A percentile compares a stretch with the other conserved stretches of the same genome.
phyloP scores from a whole-genome alignment of 2,797 vertebrate genomes.

The Cuculus canorus region DNA sequence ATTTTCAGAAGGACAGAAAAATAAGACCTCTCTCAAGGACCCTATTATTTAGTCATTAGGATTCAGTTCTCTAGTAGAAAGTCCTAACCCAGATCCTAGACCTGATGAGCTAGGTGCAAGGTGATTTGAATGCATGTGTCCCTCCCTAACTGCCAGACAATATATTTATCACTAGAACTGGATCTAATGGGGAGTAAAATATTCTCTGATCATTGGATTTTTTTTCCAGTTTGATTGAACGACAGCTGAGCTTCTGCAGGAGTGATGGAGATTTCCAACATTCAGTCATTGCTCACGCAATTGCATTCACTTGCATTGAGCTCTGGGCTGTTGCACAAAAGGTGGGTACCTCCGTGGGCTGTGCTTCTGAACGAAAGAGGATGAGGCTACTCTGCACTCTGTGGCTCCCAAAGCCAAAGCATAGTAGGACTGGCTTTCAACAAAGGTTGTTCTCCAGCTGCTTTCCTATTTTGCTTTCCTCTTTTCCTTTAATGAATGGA shows the following conservation, averaged over 20 bases:
- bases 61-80: neutral
- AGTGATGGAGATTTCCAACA: neutral
- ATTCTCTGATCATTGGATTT: neutral
- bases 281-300: neutral
- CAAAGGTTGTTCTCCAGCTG: neutral
- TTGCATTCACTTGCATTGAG: neutral
- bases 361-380: neutral
- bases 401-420: neutral
- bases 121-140: neutral
- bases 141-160: neutral
- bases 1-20: neutral
- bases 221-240: neutral
- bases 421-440: rapidly evolving
- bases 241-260: neutral
- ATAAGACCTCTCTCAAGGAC: neutral
- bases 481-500: neutral
- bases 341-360: rapidly evolving
- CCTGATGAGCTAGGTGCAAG: neutral
- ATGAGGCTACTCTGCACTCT: neutral
- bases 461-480: neutral
- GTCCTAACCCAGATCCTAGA: neutral
- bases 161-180: neutral
- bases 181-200: neutral
- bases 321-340: neutral
- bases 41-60: neutral